Evolutionary conservation across 2,797 vertebrate species (phyloP).

Genomic region (Fistularia tabacaria): DNA sequence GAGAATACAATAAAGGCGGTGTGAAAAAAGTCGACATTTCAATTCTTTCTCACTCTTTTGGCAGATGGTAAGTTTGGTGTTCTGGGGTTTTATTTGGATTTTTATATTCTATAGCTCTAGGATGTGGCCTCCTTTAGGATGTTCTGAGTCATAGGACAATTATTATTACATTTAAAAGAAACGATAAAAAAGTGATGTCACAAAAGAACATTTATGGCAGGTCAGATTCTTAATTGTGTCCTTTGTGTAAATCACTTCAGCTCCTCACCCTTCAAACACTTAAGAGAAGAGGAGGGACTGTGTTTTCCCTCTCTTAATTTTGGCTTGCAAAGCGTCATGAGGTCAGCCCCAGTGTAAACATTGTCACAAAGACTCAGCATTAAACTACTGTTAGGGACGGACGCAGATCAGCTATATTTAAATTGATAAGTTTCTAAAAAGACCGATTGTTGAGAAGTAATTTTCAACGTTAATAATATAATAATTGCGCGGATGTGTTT

Average conservation of each 20-base stretch:
- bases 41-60: too few relatives aligned
- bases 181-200: too few relatives aligned
- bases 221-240: too few relatives aligned
- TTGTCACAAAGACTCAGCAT: constrained; percentile 53
- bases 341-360: constrained; percentile 52
- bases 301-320: constrained; percentile 57
- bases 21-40: too few relatives aligned
- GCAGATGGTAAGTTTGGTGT: too few relatives aligned
- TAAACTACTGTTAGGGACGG: constrained; percentile 17
- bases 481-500: constrained; percentile 37
- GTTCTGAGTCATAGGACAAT: too few relatives aligned
- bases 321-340: constrained; percentile 42
- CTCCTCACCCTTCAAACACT: constrained; percentile 63
- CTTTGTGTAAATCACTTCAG: constrained; percentile 61
- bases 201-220: too few relatives aligned
- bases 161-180: too few relatives aligned
- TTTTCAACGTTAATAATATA: constrained; percentile 53
- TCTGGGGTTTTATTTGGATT: too few relatives aligned
- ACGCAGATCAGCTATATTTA: constrained; percentile 30
- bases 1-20: too few relatives aligned
- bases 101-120: too few relatives aligned
- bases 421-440: constrained; percentile 31
- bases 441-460: constrained; percentile 47
- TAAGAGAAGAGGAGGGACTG: constrained; percentile 56
- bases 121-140: too few relatives aligned